A percentile compares a stretch with the other conserved stretches of the same genome.
These are phyloP conservation scores for Acanthochromis polyacanthus DNA, from an alignment of 2,113 vertebrate species.

Conservation along the genomic window DNA sequence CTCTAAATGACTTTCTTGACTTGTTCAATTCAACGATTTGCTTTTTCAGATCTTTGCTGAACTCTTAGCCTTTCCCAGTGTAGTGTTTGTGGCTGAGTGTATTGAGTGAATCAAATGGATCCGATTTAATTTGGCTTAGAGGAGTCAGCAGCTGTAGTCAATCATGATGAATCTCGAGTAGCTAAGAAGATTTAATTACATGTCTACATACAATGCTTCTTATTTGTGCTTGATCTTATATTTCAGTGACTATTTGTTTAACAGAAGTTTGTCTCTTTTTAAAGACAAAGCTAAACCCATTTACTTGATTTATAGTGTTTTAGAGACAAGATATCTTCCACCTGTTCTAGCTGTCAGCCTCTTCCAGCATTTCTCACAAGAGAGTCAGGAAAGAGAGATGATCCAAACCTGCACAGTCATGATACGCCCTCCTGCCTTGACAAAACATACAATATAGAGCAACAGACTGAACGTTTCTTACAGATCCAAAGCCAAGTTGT, in stretches of 20 bases:
- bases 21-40: too few relatives aligned
- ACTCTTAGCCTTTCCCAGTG: too few relatives aligned
- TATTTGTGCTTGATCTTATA: too few relatives aligned
- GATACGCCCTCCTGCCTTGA: constrained; percentile 16
- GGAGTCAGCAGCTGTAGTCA: too few relatives aligned
- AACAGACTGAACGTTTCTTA: not conserved
- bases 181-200: too few relatives aligned
- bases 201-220: too few relatives aligned
- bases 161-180: too few relatives aligned
- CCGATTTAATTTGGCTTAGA: too few relatives aligned
- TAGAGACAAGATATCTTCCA: constrained; percentile 1
- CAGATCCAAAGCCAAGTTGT: not conserved
- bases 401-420: not conserved
- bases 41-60: too few relatives aligned
- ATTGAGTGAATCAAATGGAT: too few relatives aligned
- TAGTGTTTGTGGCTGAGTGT: too few relatives aligned
- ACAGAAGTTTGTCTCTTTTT: not conserved
- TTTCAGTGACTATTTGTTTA: not conserved
- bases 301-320: constrained; percentile 9
- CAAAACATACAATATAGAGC: not conserved
- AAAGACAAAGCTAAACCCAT: not conserved
- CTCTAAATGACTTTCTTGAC: too few relatives aligned
- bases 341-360: constrained; percentile 26
- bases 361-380: not conserved
- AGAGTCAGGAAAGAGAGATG: constrained; percentile 4